Evolutionary conservation across 1,140 invertebrate genomes (phyloP).

Genomic region (Cryptotermes secundus): DNA sequence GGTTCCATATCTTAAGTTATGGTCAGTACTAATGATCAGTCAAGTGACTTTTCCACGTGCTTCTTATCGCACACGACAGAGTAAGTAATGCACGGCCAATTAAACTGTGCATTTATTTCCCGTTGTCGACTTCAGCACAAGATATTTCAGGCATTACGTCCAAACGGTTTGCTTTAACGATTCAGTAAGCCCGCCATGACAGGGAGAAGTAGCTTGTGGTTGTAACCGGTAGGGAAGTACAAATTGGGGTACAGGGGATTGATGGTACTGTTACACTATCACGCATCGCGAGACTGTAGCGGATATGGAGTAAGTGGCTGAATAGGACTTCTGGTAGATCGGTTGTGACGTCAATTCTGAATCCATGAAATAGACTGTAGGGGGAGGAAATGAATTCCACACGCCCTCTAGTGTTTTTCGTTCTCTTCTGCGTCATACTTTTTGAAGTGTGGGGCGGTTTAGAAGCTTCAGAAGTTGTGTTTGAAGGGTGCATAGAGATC

Average conservation of each 20-base stretch:
- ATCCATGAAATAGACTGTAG: background rate
- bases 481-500: background rate
- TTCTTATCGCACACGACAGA: background rate
- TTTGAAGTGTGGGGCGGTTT: background rate
- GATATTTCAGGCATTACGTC: too few species aligned
- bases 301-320: background rate
- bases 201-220: too few species aligned
- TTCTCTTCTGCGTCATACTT: background rate
- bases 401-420: background rate
- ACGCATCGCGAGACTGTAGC: too few species aligned
- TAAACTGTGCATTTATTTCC: background rate
- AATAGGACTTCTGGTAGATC: background rate
- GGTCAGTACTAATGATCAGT: background rate
- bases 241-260: too few species aligned
- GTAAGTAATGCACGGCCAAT: background rate
- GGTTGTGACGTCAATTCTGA: background rate
- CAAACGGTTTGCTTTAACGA: background rate
- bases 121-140: background rate
- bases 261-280: too few species aligned
- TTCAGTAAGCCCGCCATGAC: background rate
- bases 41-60: background rate
- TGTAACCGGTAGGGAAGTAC: too few species aligned
- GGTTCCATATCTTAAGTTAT: background rate
- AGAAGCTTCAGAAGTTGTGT: background rate
- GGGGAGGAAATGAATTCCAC: slow-evolving; percentile 14